These are phyloP conservation scores for Elephantulus edwardii DNA, from an alignment of 2,113 vertebrate genomes.

Conservation along the genomic window DNA sequence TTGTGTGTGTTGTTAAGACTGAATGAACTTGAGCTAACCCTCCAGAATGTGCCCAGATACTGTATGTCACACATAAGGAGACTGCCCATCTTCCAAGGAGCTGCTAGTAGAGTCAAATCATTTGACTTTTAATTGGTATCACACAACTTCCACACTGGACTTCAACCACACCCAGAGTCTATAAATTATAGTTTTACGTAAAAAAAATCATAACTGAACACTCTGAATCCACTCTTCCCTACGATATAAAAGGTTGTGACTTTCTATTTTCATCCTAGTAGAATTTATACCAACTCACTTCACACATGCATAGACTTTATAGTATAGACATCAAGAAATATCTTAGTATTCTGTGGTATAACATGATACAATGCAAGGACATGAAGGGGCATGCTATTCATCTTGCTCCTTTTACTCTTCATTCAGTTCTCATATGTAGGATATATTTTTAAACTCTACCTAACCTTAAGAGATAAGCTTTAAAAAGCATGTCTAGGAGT, in stretches of 20 bases:
- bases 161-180: background rate
- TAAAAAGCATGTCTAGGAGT: conserved; percentile 75
- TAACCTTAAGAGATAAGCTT: conserved; percentile 81
- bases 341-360: conserved; percentile 37
- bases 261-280: background rate
- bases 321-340: conserved; percentile 50
- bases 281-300: background rate
- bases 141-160: background rate
- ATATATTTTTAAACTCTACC: conserved; percentile 83
- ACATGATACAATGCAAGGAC: conserved; percentile 35
- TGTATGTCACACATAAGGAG: too few species aligned
- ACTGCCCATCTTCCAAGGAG: too few species aligned
- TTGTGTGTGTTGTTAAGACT: too few species aligned
- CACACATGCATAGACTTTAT: background rate
- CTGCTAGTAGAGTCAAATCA: too few species aligned
- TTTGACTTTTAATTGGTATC: background rate
- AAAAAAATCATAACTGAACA: background rate
- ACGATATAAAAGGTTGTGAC: background rate
- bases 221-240: background rate
- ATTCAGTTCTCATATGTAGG: conserved; percentile 69
- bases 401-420: conserved; percentile 68
- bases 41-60: too few species aligned
- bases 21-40: too few species aligned
- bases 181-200: background rate
- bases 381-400: conserved; percentile 57